Conservation (phyloP, 2,888 invertebrate species). For the Cosmopolites sordidus region DNA sequence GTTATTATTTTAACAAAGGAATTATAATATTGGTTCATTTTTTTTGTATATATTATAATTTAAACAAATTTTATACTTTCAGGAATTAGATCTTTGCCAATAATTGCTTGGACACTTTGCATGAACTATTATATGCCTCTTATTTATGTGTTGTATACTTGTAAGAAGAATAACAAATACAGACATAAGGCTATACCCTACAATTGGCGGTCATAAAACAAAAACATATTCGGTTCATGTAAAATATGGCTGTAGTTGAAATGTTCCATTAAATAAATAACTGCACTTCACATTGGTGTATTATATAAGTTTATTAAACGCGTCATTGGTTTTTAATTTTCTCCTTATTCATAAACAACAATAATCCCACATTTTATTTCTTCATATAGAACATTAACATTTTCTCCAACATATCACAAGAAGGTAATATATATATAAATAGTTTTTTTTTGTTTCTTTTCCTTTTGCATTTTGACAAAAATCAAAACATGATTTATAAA, state of each 20-base stretch:
- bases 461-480: too few relatives aligned
- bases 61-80: constrained; percentile 9
- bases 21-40: background rate
- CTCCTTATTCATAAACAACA: constrained; percentile 14
- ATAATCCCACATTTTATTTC: constrained; percentile 13
- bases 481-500: too few relatives aligned
- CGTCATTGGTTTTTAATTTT: constrained; percentile 28
- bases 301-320: too few relatives aligned
- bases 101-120: constrained; percentile 16
- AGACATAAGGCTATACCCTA: constrained; percentile 31
- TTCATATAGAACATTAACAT: constrained; percentile 12
- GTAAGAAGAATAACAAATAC: constrained; percentile 25
- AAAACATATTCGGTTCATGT: background rate
- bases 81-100: constrained; percentile 13
- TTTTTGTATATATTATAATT: constrained; percentile 12
- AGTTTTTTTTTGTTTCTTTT: too few relatives aligned
- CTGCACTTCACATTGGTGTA: too few relatives aligned
- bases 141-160: constrained; percentile 13
- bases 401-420: constrained; percentile 20
- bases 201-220: constrained; percentile 31
- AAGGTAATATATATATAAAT: constrained; percentile 1
- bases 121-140: constrained; percentile 17
- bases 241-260: constrained; percentile 29
- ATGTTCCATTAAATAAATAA: constrained; percentile 27
- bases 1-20: too few relatives aligned